Base-by-base conservation (phyloP, 2,113 vertebrate species). In the Riparia riparia region DNA sequence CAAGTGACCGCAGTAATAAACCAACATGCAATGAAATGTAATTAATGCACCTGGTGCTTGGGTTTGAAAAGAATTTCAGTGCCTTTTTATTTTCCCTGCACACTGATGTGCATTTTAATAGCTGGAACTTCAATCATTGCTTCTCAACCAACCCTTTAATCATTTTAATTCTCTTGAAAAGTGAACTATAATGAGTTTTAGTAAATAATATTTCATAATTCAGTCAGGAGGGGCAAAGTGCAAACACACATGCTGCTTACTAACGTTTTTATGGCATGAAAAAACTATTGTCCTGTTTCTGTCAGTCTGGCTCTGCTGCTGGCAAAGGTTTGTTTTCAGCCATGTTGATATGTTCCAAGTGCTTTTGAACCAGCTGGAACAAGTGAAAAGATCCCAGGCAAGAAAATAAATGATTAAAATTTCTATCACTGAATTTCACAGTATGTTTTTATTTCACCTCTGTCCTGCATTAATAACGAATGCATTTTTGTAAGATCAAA, bases 1-100 rank as follows among this genome's bases (percentile, higher is more conserved):
- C 94, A 87, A 97, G 97, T 97, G 97, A 97, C 97, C 65, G 0
- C 58, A 54, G 96, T 90, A 97, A 79, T 97, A 97, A 97, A 97
- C 96, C 96, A 95, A 94, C 95, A 84, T 8, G 96, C 96, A 96
- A 91, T 96, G 94, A 91, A 97, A 97, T 93, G 95, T 95, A 97
- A 98, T 97, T 93, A 97, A 97, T 8, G 81, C 97, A 97, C 97
- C 98, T 98, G 97, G 96, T 96, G 90, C 95, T 96, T 92, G 37
- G 66, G 70, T 82, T 84, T 92, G 9, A 91, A 18, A 96, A 90
- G 60, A n/a, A 87, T 72, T 89, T 91, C 81, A 82, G 14, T 68
- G 93, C 58, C 13, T 78, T 91, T 95, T 96, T 92, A 83, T 94
- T 96, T 91, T 95, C 72, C 41, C 71, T 53, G 14, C 10, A 34